A percentile compares a stretch with the other conserved stretches of the same genome.
Evolutionary conservation across 2,113 vertebrate species (phyloP).

Genomic region (Albula goreensis): DNA sequence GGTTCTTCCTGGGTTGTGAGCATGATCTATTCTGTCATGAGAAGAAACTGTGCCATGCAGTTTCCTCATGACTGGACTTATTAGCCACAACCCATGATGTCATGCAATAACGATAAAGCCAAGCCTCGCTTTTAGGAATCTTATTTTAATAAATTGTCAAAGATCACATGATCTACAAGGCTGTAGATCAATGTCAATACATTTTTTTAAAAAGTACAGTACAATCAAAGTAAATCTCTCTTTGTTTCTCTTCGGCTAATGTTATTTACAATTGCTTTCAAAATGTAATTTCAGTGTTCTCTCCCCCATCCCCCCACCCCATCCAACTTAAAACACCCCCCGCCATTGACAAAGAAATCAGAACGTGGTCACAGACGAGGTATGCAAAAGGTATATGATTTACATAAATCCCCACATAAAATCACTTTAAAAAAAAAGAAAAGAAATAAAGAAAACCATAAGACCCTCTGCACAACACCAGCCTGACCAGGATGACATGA

Average conservation of each 20-base stretch:
- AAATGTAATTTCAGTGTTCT: no score
- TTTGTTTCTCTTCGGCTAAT: conserved; percentile 5
- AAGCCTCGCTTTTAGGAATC: background rate
- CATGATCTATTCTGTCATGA: no score
- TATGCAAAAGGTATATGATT: background rate
- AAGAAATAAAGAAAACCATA: background rate
- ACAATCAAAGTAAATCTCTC: conserved; percentile 3
- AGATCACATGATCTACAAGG: background rate
- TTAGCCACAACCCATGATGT: background rate
- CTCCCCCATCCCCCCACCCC: background rate
- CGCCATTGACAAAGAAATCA: background rate
- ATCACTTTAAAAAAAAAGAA: background rate
- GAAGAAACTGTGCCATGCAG: no score
- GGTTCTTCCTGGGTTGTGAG: no score
- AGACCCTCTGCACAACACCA: background rate
- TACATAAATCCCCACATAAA: background rate
- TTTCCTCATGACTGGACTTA: no score
- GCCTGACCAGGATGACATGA: no score
- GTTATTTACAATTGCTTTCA: background rate
- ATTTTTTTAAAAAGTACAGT: conserved; percentile 1
- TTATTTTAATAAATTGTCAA: background rate
- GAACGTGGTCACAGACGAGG: background rate
- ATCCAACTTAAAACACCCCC: background rate
- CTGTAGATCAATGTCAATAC: background rate
- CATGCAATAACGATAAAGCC: background rate